Percentiles rank a stretch among this genome's conserved stretches.
These are phyloP conservation scores for Zygaena filipendulae DNA, from an alignment of 2,888 invertebrate species.

Conservation along the genomic window DNA sequence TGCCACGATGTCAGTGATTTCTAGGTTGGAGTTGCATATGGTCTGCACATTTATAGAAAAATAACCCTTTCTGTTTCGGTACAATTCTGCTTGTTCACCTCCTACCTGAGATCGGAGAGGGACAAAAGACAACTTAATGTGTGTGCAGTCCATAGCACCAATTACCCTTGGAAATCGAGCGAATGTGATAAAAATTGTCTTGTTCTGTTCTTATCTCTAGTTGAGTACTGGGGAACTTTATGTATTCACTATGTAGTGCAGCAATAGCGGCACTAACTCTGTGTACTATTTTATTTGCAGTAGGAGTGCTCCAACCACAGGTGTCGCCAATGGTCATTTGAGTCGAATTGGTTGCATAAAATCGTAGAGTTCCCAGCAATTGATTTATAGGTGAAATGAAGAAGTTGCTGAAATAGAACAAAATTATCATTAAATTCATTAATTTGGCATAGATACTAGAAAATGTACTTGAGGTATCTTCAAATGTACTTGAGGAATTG, in stretches of 20 bases:
- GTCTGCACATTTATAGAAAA: conserved; percentile 12
- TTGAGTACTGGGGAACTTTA: conserved; percentile 9
- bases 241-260: conserved; percentile 1
- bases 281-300: background rate
- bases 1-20: conserved; percentile 6
- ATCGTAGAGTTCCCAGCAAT: conserved; percentile 2
- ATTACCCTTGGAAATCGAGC: conserved; percentile 12
- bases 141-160: conserved; percentile 12
- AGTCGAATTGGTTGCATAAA: conserved; percentile 11
- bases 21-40: conserved; percentile 5
- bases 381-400: conserved; percentile 1
- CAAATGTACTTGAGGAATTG: no score
- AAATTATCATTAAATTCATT: no score
- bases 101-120: conserved; percentile 3
- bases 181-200: conserved; percentile 12
- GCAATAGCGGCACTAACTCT: conserved; percentile 7
- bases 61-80: conserved; percentile 10
- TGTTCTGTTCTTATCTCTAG: conserved; percentile 8
- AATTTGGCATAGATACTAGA: no score
- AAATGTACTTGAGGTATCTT: no score
- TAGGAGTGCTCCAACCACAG: conserved; percentile 8
- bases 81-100: conserved; percentile 11
- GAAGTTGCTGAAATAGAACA: conserved; percentile 1
- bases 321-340: conserved; percentile 13
- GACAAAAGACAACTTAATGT: no score